A percentile compares a stretch with the other conserved stretches of the same genome.
These are phyloP conservation scores for Amyelois transitella DNA, from an alignment of 1,140 invertebrate genomes.

Conservation along the genomic window DNA sequence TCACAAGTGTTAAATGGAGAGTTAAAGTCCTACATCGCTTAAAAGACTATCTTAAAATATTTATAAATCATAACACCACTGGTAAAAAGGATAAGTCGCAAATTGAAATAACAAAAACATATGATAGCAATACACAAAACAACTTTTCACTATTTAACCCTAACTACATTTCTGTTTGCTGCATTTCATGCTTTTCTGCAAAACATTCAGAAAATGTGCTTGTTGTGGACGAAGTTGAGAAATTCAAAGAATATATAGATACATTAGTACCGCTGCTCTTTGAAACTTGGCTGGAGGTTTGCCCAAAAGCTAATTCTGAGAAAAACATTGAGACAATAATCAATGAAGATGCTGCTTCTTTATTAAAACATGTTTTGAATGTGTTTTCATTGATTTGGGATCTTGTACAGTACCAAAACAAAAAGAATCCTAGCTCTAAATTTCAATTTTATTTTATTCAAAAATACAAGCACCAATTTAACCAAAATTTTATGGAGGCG, in stretches of 20 bases:
- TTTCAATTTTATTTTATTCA: slow-evolving; percentile 66
- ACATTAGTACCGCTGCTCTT: slow-evolving; percentile 81
- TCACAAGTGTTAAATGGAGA: slow-evolving; percentile 83
- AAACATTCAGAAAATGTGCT: slow-evolving; percentile 36
- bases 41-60: slow-evolving; percentile 75
- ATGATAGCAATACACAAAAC: slow-evolving; percentile 35
- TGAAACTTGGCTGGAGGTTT: slow-evolving; percentile 84
- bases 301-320: slow-evolving; percentile 59
- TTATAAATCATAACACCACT: slow-evolving; percentile 40
- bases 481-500: slow-evolving; percentile 67
- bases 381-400: slow-evolving; percentile 75
- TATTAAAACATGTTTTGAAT: slow-evolving; percentile 75
- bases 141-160: slow-evolving; percentile 43
- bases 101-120: slow-evolving; percentile 18
- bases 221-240: slow-evolving; percentile 54
- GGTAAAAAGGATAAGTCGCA: slow-evolving; percentile 14
- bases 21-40: slow-evolving; percentile 82
- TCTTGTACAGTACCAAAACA: slow-evolving; percentile 61
- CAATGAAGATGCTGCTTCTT: slow-evolving; percentile 72
- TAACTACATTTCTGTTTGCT: slow-evolving; percentile 37
- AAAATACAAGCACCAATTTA: slow-evolving; percentile 71
- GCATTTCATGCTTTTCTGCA: slow-evolving; percentile 48
- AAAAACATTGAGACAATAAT: slow-evolving; percentile 64
- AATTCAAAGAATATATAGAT: slow-evolving; percentile 74
- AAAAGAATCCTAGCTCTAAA: slow-evolving; percentile 41